phyloP scores from a whole-genome alignment of 2,113 vertebrate species.

The Tautogolabrus adspersus region DNA sequence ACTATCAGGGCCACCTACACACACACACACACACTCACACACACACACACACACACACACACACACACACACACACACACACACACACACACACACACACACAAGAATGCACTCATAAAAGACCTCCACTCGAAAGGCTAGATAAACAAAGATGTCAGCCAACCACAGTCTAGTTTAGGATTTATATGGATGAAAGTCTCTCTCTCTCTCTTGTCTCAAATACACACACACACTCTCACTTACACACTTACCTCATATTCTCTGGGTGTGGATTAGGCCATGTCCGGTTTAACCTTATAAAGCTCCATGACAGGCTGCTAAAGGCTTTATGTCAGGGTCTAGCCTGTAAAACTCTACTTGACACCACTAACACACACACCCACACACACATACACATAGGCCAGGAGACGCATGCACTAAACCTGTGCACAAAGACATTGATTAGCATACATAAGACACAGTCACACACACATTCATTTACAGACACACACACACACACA shows the following conservation, averaged over 20 bases:
- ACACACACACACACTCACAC: neutral
- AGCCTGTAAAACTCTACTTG: conserved; percentile 48
- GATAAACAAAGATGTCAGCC: conserved; percentile 30
- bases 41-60: neutral
- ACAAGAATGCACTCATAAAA: neutral
- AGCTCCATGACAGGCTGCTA: conserved; percentile 60
- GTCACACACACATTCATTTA: neutral
- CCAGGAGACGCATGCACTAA: conserved; percentile 8
- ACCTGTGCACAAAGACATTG: conserved; percentile 18
- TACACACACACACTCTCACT: conserved; percentile 14
- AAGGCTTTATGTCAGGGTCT: conserved; percentile 57
- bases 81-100: neutral
- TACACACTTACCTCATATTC: conserved; percentile 28
- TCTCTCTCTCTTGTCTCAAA: neutral
- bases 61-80: neutral
- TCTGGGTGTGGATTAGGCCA: conserved; percentile 56
- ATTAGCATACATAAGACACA: conserved; percentile 43
- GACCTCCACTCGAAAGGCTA: neutral
- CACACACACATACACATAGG: conserved; percentile 4
- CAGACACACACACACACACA: conserved; percentile 13
- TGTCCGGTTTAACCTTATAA: conserved; percentile 68
- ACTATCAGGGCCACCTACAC: too few species aligned
- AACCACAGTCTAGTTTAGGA: conserved; percentile 14
- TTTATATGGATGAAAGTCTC: conserved; percentile 6
- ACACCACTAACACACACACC: conserved; percentile 32